These are phyloP conservation scores for Galago senegalensis DNA, from an alignment of 2,797 vertebrate genomes.

Conservation along the genomic window DNA sequence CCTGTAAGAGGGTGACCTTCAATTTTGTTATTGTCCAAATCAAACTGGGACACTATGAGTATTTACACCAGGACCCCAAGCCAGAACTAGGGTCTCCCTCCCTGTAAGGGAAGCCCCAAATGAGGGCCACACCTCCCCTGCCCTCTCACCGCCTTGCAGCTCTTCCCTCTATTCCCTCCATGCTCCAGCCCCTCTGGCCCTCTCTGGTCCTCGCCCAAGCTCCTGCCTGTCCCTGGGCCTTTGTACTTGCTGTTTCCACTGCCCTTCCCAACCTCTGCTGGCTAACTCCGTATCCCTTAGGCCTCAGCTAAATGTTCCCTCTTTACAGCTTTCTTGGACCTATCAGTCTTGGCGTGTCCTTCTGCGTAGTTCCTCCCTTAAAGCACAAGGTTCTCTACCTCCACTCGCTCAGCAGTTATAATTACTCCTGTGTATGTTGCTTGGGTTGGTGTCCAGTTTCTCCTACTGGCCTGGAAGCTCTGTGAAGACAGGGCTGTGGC, in stretches of 20 bases:
- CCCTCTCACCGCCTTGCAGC: not conserved
- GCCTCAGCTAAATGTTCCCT: not conserved
- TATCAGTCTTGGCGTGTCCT: not conserved
- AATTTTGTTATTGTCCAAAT: constrained; percentile 22
- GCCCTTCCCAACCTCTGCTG: not conserved
- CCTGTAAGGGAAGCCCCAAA: not conserved
- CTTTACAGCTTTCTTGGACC: not conserved
- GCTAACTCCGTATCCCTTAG: not conserved
- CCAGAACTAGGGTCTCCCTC: not conserved
- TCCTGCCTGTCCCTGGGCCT: not conserved
- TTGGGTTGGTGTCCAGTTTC: not conserved
- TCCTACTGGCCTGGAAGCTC: not conserved
- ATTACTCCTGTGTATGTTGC: not conserved
- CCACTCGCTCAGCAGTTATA: not conserved
- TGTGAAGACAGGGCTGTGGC: not conserved
- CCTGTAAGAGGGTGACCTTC: constrained; percentile 45
- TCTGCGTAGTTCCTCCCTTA: not conserved
- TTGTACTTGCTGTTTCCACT: not conserved
- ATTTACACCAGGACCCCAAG: not conserved
- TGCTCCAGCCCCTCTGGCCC: not conserved
- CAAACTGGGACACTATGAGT: not conserved
- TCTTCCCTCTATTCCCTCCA: not conserved
- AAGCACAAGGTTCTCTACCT: not conserved
- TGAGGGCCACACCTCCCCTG: not conserved
- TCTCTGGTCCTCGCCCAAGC: not conserved